Conservation (phyloP, 2,888 invertebrate species). For the Drosophila aldrichi region DNA sequence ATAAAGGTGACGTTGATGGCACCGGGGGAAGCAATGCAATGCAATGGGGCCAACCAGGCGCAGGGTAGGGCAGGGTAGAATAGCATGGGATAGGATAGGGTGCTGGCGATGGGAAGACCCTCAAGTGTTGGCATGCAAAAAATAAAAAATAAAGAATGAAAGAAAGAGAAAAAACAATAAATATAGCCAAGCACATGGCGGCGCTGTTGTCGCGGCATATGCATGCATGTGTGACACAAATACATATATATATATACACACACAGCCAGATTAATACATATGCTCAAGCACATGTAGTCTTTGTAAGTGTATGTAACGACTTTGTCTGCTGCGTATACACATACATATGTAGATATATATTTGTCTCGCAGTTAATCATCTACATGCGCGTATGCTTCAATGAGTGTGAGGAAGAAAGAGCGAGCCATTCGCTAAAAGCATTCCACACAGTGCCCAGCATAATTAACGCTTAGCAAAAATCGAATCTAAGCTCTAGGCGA, state of each 20-base stretch:
- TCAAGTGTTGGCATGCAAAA: slow-evolving; percentile 79
- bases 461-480: slow-evolving; percentile 79
- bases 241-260: slow-evolving; percentile 16
- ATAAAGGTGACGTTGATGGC: slow-evolving; percentile 78
- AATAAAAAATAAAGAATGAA: slow-evolving; percentile 21
- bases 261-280: slow-evolving; percentile 17
- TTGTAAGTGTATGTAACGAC: slow-evolving; percentile 34
- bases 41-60: slow-evolving; percentile 72
- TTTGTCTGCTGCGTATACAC: slow-evolving; percentile 9
- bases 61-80: slow-evolving; percentile 14
- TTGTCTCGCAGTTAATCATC: slow-evolving; percentile 45
- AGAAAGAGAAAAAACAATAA: slow-evolving; percentile 63
- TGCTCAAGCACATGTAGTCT: slow-evolving; percentile 12
- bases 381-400: slow-evolving; percentile 15
- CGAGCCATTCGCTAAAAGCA: slow-evolving; percentile 62
- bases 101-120: slow-evolving; percentile 69
- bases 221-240: slow-evolving; percentile 45
- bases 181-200: slow-evolving; percentile 80
- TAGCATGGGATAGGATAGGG: neutral
- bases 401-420: slow-evolving; percentile 9
- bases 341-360: neutral
- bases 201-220: slow-evolving; percentile 56
- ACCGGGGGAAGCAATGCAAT: slow-evolving; percentile 30
- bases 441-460: slow-evolving; percentile 62
- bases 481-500: slow-evolving; percentile 69